Percentiles rank a stretch among this genome's conserved stretches.
Evolutionary conservation across 1,140 invertebrate species (phyloP).

Genomic region (Tetragonula clypearis): DNA sequence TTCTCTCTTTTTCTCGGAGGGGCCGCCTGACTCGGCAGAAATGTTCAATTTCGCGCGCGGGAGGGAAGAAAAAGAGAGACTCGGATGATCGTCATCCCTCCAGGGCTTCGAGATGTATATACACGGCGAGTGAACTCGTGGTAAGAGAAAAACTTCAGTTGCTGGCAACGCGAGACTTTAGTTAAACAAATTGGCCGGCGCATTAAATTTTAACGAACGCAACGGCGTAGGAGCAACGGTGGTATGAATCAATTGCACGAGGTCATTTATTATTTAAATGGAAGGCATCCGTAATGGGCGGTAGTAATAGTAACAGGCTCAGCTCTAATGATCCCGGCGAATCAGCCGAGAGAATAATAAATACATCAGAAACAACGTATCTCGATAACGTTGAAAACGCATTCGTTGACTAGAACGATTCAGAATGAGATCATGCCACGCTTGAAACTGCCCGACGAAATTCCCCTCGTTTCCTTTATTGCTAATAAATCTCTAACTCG

Average conservation of each 20-base stretch:
- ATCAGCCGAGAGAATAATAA: conserved; percentile 20
- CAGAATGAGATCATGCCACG: not conserved
- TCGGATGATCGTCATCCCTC: not conserved
- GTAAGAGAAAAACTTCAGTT: not conserved
- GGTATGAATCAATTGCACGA: conserved; percentile 32
- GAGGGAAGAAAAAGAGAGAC: not conserved
- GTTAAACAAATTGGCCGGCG: conserved; percentile 8
- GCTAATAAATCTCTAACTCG: not conserved
- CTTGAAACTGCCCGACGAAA: too few species aligned
- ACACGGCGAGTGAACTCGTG: not conserved
- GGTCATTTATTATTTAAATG: conserved; percentile 30
- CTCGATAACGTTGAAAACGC: not conserved
- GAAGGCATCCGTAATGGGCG: not conserved
- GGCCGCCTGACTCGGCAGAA: conserved; percentile 37
- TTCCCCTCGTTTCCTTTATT: too few species aligned
- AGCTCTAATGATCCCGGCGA: conserved; percentile 28
- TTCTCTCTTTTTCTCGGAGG: not conserved
- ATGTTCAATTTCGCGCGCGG: conserved; percentile 22
- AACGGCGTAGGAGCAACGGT: not conserved
- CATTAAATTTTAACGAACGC: conserved; percentile 28
- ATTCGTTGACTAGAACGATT: not conserved
- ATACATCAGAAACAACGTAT: conserved; percentile 18
- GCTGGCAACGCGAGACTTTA: not conserved
- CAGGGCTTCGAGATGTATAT: too few species aligned
- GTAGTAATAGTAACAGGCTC: conserved; percentile 26